Evolutionary conservation across 2,797 vertebrate genomes (phyloP).

Genomic region (Balearica regulorum): DNA sequence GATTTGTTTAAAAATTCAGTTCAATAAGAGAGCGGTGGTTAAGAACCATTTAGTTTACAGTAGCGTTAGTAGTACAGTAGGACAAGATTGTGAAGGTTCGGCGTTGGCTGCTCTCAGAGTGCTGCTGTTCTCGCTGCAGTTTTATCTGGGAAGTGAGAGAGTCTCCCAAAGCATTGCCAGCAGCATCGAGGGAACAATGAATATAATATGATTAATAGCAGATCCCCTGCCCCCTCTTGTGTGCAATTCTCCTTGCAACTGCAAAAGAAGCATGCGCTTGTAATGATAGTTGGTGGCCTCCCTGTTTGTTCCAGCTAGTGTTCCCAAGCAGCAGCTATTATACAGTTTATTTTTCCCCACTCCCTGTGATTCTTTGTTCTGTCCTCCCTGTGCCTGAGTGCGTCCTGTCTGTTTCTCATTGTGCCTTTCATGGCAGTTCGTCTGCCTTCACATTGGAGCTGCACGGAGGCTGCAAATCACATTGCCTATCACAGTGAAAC

Average conservation of each 20-base stretch:
- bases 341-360: background rate
- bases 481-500: background rate
- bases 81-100: background rate
- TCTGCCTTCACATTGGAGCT: background rate
- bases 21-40: background rate
- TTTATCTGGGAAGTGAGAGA: slow-evolving; percentile 9
- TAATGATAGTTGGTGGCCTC: background rate
- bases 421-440: background rate
- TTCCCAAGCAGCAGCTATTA: slow-evolving; percentile 34
- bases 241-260: slow-evolving; percentile 29
- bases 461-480: background rate
- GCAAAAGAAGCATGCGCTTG: slow-evolving; percentile 32
- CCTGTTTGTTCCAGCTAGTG: slow-evolving; percentile 17
- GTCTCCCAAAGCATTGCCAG: slow-evolving; percentile 6
- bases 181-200: slow-evolving; percentile 41
- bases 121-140: background rate
- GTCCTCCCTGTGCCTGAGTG: background rate
- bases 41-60: background rate
- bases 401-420: background rate
- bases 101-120: background rate
- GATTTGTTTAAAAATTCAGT: background rate
- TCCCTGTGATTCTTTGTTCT: slow-evolving; percentile 47
- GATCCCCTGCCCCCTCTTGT: slow-evolving; percentile 30
- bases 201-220: slow-evolving; percentile 59
- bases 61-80: background rate